Conservation (phyloP, 2,113 vertebrate species). For the Hyla sarda region DNA sequence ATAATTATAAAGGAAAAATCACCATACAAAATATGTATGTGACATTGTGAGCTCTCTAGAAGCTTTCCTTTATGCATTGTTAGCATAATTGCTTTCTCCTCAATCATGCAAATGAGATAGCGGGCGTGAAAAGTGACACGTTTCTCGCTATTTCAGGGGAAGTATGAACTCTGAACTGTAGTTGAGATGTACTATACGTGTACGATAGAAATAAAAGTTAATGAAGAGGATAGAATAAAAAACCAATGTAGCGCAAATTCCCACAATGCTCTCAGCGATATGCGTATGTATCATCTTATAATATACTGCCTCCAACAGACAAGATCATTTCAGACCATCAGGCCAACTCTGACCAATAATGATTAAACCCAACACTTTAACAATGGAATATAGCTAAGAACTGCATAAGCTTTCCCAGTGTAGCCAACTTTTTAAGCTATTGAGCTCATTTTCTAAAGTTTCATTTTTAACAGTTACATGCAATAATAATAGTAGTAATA, state of each 20-base stretch:
- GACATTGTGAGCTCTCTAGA: background rate
- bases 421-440: too few relatives aligned
- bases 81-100: conserved; percentile 26
- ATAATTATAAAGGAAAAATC: conserved; percentile 32
- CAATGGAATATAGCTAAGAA: too few relatives aligned
- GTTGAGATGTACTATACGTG: background rate
- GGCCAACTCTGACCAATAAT: too few relatives aligned
- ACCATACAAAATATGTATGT: background rate
- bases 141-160: background rate
- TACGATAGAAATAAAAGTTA: background rate
- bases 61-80: background rate
- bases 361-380: too few relatives aligned
- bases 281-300: too few relatives aligned
- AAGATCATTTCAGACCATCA: too few relatives aligned
- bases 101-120: conserved; percentile 24
- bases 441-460: too few relatives aligned
- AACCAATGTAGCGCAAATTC: background rate
- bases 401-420: too few relatives aligned
- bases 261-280: background rate
- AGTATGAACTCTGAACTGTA: conserved; percentile 9
- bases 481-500: too few relatives aligned
- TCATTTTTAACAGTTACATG: too few relatives aligned
- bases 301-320: too few relatives aligned
- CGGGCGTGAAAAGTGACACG: background rate
- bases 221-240: background rate